phyloP scores from a whole-genome alignment of 2,888 invertebrate genomes.

The Rotaria socialis region DNA sequence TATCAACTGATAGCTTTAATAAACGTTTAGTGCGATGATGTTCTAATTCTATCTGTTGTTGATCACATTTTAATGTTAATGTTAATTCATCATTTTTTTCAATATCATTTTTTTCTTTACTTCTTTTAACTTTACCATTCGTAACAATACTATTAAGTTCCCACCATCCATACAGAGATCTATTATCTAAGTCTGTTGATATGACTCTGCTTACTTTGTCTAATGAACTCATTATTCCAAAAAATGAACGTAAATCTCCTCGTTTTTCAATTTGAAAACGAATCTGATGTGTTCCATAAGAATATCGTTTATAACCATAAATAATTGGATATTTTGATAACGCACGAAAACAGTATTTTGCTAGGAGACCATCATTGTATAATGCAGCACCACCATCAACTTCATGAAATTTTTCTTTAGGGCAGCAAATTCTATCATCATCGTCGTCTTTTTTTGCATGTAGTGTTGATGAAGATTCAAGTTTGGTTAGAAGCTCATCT shows the following conservation, averaged over 20 bases:
- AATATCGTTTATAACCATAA: slow-evolving; percentile 4
- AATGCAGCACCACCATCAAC: neutral
- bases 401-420: neutral
- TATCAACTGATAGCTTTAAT: neutral
- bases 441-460: no score
- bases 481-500: neutral
- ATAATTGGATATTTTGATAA: neutral
- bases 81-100: neutral
- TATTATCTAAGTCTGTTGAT: neutral
- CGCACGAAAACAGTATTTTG: neutral
- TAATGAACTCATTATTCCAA: neutral
- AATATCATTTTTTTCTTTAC: neutral
- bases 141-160: neutral
- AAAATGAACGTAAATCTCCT: neutral
- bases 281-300: neutral
- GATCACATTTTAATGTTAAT: neutral
- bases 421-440: neutral
- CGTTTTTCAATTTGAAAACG: neutral
- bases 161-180: slow-evolving; percentile 4
- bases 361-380: neutral
- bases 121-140: neutral
- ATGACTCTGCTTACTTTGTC: neutral
- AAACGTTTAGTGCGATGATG: neutral
- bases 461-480: neutral
- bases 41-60: neutral